Percentiles rank a stretch among this genome's conserved stretches.
These are phyloP conservation scores for Erpobdella octoculata DNA, from an alignment of 2,888 invertebrate species.

Conservation along the genomic window DNA sequence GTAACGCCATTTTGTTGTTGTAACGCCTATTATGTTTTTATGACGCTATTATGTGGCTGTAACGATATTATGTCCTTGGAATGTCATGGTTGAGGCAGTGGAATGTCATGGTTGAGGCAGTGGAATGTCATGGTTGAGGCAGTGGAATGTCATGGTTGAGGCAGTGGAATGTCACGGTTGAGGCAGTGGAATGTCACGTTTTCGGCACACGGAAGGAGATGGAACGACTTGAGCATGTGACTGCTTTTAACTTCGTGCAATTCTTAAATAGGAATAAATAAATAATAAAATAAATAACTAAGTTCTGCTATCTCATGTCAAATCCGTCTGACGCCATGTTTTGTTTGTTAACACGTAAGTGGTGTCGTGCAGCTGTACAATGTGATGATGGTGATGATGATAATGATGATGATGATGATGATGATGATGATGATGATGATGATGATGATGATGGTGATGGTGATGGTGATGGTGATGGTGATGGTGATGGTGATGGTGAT, in stretches of 20 bases:
- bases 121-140: no score
- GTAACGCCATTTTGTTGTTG: no score
- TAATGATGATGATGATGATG: conserved; percentile 10
- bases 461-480: conserved; percentile 10
- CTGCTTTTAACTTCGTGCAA: not conserved
- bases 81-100: no score
- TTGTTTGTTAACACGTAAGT: not conserved
- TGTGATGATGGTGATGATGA: conserved; percentile 13
- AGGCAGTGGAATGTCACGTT: no score
- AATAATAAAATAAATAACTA: not conserved
- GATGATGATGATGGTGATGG: not conserved
- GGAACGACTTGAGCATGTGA: no score
- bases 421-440: conserved; percentile 2
- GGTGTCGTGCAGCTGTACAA: not conserved
- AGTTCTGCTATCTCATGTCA: not conserved
- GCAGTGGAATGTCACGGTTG: no score
- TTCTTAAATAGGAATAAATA: not conserved
- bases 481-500: not conserved
- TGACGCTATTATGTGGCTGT: no score
- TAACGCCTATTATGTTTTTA: no score
- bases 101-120: no score
- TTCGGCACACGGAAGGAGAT: no score
- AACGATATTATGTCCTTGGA: no score
- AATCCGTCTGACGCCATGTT: not conserved
- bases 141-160: no score